Base-by-base conservation (phyloP, 1,140 invertebrate species). In the Rhagoletis zephyria region DNA sequence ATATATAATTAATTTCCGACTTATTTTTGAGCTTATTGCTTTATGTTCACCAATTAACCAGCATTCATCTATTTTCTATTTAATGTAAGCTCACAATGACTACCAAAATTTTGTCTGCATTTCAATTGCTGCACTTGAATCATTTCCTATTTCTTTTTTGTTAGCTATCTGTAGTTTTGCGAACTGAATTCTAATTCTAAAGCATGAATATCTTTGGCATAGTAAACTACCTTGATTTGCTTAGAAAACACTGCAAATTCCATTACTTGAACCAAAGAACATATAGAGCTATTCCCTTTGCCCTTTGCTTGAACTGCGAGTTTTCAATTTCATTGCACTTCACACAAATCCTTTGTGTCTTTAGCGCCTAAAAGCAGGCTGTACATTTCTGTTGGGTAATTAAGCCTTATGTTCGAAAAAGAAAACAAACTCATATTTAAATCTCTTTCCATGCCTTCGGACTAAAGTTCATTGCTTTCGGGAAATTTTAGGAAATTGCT, bases 401-500 rank as follows among this genome's bases (percentile, higher is more conserved):
- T 74, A 74, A 74, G 67, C 0, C 42, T 45, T 12, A 40, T 42
- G 45, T 16, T 74, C 40, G 45, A n/a, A 40, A 45, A 48, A 56
- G 51, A 56, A 14, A 74, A 74, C 67, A 74, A 74, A 74, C n/a
- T n/a, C 61, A 48, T 40, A 74, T 14, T 4, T 42, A 74, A 74
- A 45, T 74, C 45, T 48, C 40, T 48, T 45, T 48, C 42, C 16
- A 74, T 45, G 67, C 42, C 4, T 45, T 30, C 42, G 51, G 5
- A 74, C 40, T 42, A 56, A 9, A 81, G 74, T 81, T 81, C 48
- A 81, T 81, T 81, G 74, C 74, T 81, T 81, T 81, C 6, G n/a
- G 56, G 45, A 81, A 81, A 16, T 81, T 81, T 14, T 48, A 51
- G 74, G 74, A 81, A 81, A 81, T 81, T 81, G 19, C 74, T 81